Conservation (phyloP, 2,888 invertebrate species). For the Biston stratarius region DNA sequence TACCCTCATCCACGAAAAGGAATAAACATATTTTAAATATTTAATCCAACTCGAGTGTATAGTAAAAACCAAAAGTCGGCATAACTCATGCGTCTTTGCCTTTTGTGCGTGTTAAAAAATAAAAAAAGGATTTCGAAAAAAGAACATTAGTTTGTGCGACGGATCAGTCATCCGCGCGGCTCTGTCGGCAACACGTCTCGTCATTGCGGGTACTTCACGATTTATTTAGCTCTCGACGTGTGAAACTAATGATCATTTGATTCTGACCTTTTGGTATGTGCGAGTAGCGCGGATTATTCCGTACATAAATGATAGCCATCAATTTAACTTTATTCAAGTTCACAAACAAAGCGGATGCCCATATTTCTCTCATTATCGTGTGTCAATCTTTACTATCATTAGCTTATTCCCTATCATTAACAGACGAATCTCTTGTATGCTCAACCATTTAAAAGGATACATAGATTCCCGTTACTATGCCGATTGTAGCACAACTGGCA, state of each 20-base stretch:
- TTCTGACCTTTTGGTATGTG: conserved; percentile 59
- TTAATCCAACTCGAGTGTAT: conserved; percentile 80
- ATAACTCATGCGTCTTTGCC: conserved; percentile 81
- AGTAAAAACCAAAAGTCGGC: conserved; percentile 84
- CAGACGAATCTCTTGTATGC: conserved; percentile 9
- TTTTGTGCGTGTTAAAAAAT: conserved; percentile 79
- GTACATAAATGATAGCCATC: conserved; percentile 35
- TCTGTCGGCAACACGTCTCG: conserved; percentile 76
- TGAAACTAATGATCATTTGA: conserved; percentile 72
- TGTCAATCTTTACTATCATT: conserved; percentile 34
- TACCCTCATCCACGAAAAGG: conserved; percentile 63
- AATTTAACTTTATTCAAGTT: conserved; percentile 34
- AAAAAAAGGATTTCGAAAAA: conserved; percentile 77
- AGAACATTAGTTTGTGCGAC: conserved; percentile 80
- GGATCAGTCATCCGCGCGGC: conserved; percentile 82
- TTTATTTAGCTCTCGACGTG: conserved; percentile 61
- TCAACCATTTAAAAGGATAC: conserved; percentile 8
- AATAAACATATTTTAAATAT: conserved; percentile 78
- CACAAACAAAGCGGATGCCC: conserved; percentile 28
- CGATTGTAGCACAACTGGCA: conserved; percentile 12
- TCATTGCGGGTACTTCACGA: conserved; percentile 63
- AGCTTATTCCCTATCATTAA: conserved; percentile 29
- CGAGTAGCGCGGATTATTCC: conserved; percentile 35
- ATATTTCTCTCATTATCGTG: conserved; percentile 33
- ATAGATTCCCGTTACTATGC: conserved; percentile 23